Evolutionary conservation across 2,888 invertebrate species (phyloP).

Genomic region (Tachina grossa): DNA sequence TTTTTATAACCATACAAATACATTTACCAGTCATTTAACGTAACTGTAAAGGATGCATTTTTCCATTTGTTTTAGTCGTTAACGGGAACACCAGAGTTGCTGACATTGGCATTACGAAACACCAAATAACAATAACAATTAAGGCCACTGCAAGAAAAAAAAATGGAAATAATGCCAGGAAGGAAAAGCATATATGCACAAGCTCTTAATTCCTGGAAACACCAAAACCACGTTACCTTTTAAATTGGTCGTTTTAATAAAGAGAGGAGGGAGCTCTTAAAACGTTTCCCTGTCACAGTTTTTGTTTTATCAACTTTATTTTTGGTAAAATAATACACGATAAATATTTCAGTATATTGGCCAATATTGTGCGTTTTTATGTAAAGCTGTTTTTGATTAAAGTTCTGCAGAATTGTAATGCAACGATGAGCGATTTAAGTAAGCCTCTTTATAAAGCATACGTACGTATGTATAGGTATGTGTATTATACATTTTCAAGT

Average conservation of each 20-base stretch:
- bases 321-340: slow-evolving; percentile 12
- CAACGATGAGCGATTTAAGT: background rate
- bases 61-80: slow-evolving; percentile 46
- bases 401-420: background rate
- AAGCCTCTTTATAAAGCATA: background rate
- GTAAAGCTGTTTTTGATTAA: background rate
- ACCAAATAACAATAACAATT: slow-evolving; percentile 45
- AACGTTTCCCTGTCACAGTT: background rate
- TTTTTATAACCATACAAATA: slow-evolving; percentile 40
- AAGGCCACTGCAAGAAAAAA: slow-evolving; percentile 11
- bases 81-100: slow-evolving; percentile 29
- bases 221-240: background rate
- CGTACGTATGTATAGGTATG: too few relatives aligned
- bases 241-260: slow-evolving; percentile 6
- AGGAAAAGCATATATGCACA: background rate
- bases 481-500: too few relatives aligned
- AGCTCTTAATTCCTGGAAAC: slow-evolving; percentile 15
- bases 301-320: background rate
- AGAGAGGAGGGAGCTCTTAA: background rate
- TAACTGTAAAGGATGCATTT: slow-evolving; percentile 49
- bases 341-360: slow-evolving; percentile 24
- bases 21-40: slow-evolving; percentile 53
- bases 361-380: slow-evolving; percentile 11
- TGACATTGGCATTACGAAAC: slow-evolving; percentile 51
- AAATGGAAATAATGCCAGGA: background rate